Conservation (phyloP, 2,888 invertebrate species). For the Ennomos fuscantarius region DNA sequence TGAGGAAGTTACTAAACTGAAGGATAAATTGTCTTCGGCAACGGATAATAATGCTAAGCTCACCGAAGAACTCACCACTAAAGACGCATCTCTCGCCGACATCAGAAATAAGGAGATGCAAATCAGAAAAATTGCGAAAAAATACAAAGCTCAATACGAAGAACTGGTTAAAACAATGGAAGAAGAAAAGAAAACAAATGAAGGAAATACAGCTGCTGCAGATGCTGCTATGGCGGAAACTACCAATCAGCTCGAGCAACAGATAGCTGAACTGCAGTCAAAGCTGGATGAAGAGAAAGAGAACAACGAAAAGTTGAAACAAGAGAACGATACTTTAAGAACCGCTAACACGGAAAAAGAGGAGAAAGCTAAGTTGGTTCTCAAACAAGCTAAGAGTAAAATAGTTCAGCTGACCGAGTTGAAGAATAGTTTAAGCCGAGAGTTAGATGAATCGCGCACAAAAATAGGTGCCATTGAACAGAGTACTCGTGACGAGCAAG, state of each 20-base stretch:
- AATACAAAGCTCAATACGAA: slow-evolving; percentile 94
- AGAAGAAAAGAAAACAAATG: slow-evolving; percentile 85
- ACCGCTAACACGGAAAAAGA: slow-evolving; percentile 86
- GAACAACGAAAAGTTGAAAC: slow-evolving; percentile 87
- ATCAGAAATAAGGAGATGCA: slow-evolving; percentile 89
- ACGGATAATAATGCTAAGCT: slow-evolving; percentile 87
- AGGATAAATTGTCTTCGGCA: slow-evolving; percentile 83
- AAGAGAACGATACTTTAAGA: slow-evolving; percentile 87
- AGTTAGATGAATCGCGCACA: slow-evolving; percentile 82
- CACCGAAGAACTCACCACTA: slow-evolving; percentile 87
- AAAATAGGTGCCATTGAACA: slow-evolving; percentile 81
- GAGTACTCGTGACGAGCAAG: slow-evolving; percentile 83
- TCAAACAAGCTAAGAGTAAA: slow-evolving; percentile 90
- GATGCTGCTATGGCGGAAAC: slow-evolving; percentile 72
- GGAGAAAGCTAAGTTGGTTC: slow-evolving; percentile 87
- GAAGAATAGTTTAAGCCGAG: slow-evolving; percentile 86
- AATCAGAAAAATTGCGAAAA: slow-evolving; percentile 95
- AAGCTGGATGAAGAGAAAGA: slow-evolving; percentile 77
- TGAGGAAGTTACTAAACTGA: slow-evolving; percentile 87
- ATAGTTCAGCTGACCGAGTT: slow-evolving; percentile 90
- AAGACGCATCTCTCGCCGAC: slow-evolving; percentile 88
- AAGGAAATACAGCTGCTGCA: slow-evolving; percentile 82
- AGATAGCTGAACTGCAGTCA: slow-evolving; percentile 70
- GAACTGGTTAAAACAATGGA: slow-evolving; percentile 89
- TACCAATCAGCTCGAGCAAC: slow-evolving; percentile 82